Evolutionary conservation across 2,888 invertebrate species (phyloP).

Genomic region (Meliscaeva auricollis): DNA sequence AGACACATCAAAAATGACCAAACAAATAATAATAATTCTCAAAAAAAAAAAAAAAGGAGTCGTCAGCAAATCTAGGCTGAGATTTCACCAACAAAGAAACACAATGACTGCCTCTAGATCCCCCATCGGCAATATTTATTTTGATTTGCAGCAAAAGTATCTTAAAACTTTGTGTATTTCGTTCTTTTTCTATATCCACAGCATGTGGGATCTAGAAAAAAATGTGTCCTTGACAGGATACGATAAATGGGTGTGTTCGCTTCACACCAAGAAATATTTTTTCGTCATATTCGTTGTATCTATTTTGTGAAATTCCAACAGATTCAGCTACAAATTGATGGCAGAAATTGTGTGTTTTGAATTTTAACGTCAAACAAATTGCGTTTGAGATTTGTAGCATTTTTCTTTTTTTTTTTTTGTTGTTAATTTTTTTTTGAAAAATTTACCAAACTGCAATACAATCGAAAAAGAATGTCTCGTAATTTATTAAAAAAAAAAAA

Average conservation of each 20-base stretch:
- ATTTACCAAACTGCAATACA: neutral
- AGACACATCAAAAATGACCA: constrained; percentile 13
- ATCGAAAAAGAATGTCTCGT: neutral
- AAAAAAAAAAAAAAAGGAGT: neutral
- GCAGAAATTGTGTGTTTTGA: constrained; percentile 31
- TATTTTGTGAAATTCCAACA: constrained; percentile 32
- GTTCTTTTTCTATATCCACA: neutral
- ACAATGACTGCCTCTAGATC: neutral
- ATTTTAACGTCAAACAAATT: constrained; percentile 33
- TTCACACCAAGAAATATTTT: constrained; percentile 13
- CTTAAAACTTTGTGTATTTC: neutral
- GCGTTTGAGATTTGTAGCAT: neutral
- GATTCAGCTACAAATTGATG: constrained; percentile 1
- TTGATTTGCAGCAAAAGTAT: constrained; percentile 20
- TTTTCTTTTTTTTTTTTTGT: neutral
- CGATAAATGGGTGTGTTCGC: constrained; percentile 25
- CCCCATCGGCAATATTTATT: neutral
- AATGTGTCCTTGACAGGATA: constrained; percentile 59
- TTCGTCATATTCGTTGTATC: constrained; percentile 15
- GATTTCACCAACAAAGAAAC: neutral
- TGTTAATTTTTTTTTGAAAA: constrained; percentile 1
- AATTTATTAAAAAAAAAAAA: too few species aligned
- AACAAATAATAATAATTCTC: constrained; percentile 2
- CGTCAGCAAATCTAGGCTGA: neutral
- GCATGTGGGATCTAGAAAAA: constrained; percentile 45